Evolutionary conservation across 2,888 invertebrate genomes (phyloP).

Genomic region (Nemoura dubitans): DNA sequence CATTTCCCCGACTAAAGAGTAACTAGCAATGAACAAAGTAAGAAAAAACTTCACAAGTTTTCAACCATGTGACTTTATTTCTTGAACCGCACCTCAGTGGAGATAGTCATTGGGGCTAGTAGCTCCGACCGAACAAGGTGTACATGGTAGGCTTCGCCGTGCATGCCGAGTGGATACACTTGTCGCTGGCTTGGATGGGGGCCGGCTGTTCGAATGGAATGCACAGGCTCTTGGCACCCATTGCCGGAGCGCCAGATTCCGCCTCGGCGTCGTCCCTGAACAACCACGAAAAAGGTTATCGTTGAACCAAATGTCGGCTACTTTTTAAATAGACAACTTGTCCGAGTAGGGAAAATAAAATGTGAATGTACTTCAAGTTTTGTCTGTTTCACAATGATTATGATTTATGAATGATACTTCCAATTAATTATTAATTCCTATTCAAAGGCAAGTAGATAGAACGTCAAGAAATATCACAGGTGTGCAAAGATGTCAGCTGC

Average conservation of each 20-base stretch:
- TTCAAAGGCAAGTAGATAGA: too few relatives aligned
- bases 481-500: too few relatives aligned
- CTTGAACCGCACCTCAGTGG: not conserved
- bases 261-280: conserved; percentile 72
- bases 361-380: too few relatives aligned
- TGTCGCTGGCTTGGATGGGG: conserved; percentile 67
- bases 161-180: conserved; percentile 91
- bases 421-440: too few relatives aligned
- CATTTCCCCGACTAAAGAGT: too few relatives aligned
- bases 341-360: too few relatives aligned
- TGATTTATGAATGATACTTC: too few relatives aligned
- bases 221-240: conserved; percentile 99
- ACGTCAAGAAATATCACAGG: too few relatives aligned
- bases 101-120: conserved; percentile 63
- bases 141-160: conserved; percentile 81
- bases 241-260: conserved; percentile 87
- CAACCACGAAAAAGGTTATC: conserved; percentile 48
- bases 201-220: conserved; percentile 92
- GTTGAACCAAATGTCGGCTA: not conserved
- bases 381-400: too few relatives aligned
- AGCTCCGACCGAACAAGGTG: conserved; percentile 96
- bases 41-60: too few relatives aligned
- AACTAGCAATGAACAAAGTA: too few relatives aligned
- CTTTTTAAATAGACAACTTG: too few relatives aligned
- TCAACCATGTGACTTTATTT: not conserved